Percentiles rank a stretch among this genome's conserved stretches.
Evolutionary conservation across 2,797 vertebrate genomes (phyloP).

Genomic region (Petrocephalus sullivani): DNA sequence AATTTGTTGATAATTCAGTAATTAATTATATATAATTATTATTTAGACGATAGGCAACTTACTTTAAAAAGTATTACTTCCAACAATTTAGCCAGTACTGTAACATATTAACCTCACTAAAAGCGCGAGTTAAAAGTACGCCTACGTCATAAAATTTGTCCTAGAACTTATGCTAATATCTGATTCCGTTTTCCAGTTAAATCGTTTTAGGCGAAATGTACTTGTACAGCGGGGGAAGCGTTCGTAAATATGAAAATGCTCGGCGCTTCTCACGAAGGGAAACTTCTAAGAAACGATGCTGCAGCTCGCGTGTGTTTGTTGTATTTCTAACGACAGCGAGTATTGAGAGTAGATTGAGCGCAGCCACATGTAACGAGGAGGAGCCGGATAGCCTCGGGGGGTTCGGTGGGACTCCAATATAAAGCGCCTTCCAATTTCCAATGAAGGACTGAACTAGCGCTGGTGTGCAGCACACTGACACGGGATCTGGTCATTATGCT

Average conservation of each 20-base stretch:
- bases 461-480: not conserved
- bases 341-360: not conserved
- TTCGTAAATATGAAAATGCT: not conserved
- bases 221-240: not conserved
- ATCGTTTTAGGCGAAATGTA: not conserved
- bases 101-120: not conserved
- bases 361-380: conserved; percentile 59
- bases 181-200: not conserved
- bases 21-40: not conserved
- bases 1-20: not conserved
- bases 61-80: not conserved
- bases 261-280: not conserved
- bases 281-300: not conserved
- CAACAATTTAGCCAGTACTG: not conserved
- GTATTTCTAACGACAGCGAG: not conserved
- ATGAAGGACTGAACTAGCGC: conserved; percentile 62
- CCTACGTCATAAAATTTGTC: not conserved
- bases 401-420: conserved; percentile 71
- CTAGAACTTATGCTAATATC: not conserved
- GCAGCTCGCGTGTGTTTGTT: not conserved
- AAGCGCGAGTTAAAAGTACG: not conserved
- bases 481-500: conserved; percentile 17
- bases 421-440: conserved; percentile 53
- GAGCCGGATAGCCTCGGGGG: conserved; percentile 73
- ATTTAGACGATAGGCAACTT: not conserved